Base-by-base conservation (phyloP, 2,797 vertebrate species). In the Sebastes miniatus region DNA sequence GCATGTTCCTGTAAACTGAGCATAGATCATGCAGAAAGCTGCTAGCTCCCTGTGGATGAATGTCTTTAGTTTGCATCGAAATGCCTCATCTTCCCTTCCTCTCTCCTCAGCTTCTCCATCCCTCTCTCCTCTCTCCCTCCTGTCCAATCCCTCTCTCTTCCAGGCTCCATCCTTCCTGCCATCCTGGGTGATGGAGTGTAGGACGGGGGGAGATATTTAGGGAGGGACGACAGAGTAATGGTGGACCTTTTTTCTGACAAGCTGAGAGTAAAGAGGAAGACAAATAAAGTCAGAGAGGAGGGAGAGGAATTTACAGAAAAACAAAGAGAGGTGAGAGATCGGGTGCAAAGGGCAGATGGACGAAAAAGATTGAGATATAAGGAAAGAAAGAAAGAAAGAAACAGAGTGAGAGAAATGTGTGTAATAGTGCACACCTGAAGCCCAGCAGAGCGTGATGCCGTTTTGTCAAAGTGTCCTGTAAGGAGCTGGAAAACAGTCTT, bases 21-120 rank as follows among this genome's bases (percentile, higher is more conserved):
- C 70, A 83, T 83, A 79, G 62, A 88, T 89, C 75, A 87, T 61
- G 22, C 36, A 50, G 69, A 73, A 72, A 83, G 85, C 79, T 68
- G 52, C 25, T 54, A 3, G 32, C 73, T 56, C 56, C 50, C 34
- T 79, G 16, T 6, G 77, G 81, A 88, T 88, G 43, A 69, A 88
- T 88, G 80, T 39, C 8, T 77, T 77, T 58, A 71, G n/a, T 89
- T 84, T 84, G 64, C 84, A 84, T 80, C 73, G 61, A 82, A 85
- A 83, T 68, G 75, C 83, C 75, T 76, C 73, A 72, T 80, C 83
- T 31, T 71, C 47, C 52, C 73, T 32, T 73, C 62, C 81, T 65
- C 69, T 10, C 68, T 54, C 43, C 14, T 79, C 5, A 2, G 10
- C 69, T 47, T 63, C 22, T 25, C 32, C 50, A 68, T 75, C 69